phyloP scores from a whole-genome alignment of 92 coral and sea anemone genomes.

The Zoanthus sansibaricus region DNA sequence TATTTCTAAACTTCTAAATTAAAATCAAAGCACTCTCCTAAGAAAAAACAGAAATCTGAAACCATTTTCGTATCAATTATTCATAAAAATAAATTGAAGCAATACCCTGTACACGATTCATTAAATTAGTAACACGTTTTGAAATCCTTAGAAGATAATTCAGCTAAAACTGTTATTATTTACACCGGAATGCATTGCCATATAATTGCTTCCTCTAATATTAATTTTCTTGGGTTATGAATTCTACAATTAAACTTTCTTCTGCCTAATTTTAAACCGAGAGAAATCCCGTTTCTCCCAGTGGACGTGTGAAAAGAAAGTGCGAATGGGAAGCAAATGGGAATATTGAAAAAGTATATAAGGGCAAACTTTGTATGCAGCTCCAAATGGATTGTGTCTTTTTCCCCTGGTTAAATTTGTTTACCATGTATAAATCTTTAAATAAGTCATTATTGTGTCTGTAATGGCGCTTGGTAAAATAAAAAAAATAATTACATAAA shows the following conservation, averaged over 20 bases:
- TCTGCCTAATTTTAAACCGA: not conserved
- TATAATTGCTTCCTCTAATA: not conserved
- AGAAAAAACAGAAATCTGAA: not conserved
- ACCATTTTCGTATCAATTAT: not conserved
- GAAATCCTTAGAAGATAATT: not conserved
- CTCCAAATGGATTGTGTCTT: not conserved
- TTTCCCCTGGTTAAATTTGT: not conserved
- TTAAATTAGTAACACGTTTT: constrained; percentile 28
- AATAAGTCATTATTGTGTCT: not conserved
- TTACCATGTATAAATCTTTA: not conserved
- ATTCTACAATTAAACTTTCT: not conserved
- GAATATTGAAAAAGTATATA: not conserved
- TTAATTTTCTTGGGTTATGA: not conserved
- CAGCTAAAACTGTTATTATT: not conserved
- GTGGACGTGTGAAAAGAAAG: not conserved
- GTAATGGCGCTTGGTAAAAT: not conserved
- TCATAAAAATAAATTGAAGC: constrained; percentile 41
- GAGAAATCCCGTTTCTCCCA: not conserved
- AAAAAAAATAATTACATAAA: not conserved
- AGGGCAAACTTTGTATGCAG: not conserved
- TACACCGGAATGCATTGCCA: constrained; percentile 4
- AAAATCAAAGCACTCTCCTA: not conserved
- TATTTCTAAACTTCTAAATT: constrained; percentile 8
- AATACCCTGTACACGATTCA: constrained; percentile 42
- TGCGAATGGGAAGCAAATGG: not conserved